These are phyloP conservation scores for Pseudoips prasinana DNA, from an alignment of 2,888 invertebrate genomes.

Conservation along the genomic window DNA sequence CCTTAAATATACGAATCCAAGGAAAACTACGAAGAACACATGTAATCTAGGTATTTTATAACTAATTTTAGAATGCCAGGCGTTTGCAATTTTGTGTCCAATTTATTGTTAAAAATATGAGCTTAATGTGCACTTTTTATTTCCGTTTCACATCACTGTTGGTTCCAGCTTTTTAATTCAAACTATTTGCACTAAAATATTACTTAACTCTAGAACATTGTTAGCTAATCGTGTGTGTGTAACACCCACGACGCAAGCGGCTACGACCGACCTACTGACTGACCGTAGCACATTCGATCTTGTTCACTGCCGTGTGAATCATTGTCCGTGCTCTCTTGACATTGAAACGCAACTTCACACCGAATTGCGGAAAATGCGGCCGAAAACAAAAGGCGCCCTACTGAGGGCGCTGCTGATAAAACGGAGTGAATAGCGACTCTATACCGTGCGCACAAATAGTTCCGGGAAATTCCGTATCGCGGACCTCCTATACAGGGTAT, in stretches of 20 bases:
- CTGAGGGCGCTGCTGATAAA: slow-evolving; percentile 12
- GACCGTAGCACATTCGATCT: slow-evolving; percentile 47
- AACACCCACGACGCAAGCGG: slow-evolving; percentile 32
- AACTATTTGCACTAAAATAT: slow-evolving; percentile 34
- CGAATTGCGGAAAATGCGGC: slow-evolving; percentile 16
- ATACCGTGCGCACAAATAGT: slow-evolving; percentile 20
- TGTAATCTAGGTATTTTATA: slow-evolving; percentile 44
- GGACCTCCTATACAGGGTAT: too few relatives aligned
- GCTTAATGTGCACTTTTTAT: slow-evolving; percentile 27
- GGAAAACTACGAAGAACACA: slow-evolving; percentile 49
- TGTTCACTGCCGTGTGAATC: slow-evolving; percentile 38
- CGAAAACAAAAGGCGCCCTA: slow-evolving; percentile 11
- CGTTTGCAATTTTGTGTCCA: slow-evolving; percentile 24
- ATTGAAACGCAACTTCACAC: slow-evolving; percentile 39
- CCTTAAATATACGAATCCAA: slow-evolving; percentile 45
- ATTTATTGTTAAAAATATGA: slow-evolving; percentile 18
- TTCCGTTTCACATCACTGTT: slow-evolving; percentile 56
- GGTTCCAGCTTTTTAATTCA: slow-evolving; percentile 34
- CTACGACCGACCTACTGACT: slow-evolving; percentile 54
- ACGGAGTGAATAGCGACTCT: slow-evolving; percentile 20
- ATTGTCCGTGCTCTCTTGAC: slow-evolving; percentile 45
- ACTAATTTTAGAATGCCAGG: slow-evolving; percentile 53
- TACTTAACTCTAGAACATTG: slow-evolving; percentile 40
- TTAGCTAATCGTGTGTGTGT: slow-evolving; percentile 37
- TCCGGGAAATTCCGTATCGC: slow-evolving; percentile 19